Evolutionary conservation across 2,113 vertebrate genomes (phyloP).

Genomic region (Oryzias celebensis): DNA sequence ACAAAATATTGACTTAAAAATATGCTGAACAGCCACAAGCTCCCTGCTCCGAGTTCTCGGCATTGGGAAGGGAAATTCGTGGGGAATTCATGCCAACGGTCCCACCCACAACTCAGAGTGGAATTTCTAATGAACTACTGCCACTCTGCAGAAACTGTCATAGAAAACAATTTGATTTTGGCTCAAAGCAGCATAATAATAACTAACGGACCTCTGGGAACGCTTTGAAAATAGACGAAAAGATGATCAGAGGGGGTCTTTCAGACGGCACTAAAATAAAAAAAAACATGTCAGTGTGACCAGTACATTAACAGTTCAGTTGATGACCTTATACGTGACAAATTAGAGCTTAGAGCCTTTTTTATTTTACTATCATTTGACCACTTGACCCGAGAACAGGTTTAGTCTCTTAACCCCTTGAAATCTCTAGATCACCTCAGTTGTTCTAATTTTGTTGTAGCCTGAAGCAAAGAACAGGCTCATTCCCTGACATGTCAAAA

Average conservation of each 20-base stretch:
- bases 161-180: too few species aligned
- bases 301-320: conserved; percentile 18
- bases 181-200: too few species aligned
- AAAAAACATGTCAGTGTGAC: conserved; percentile 13
- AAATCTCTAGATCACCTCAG: conserved; percentile 62
- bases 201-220: too few species aligned
- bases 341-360: conserved; percentile 20
- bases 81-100: not conserved
- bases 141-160: too few species aligned
- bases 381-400: conserved; percentile 29
- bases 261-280: conserved; percentile 1
- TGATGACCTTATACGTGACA: conserved; percentile 48
- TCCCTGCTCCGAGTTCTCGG: too few species aligned
- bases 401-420: conserved; percentile 47
- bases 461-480: conserved; percentile 62
- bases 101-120: too few species aligned
- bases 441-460: conserved; percentile 65
- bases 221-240: too few species aligned
- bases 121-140: too few species aligned
- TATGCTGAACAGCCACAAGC: too few species aligned
- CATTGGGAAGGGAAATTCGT: too few species aligned
- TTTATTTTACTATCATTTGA: conserved; percentile 20
- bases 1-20: too few species aligned
- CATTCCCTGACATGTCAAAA: conserved; percentile 68
- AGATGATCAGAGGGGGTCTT: not conserved